Conservation (phyloP, 2,113 vertebrate species). For the Apteryx mantelli region DNA sequence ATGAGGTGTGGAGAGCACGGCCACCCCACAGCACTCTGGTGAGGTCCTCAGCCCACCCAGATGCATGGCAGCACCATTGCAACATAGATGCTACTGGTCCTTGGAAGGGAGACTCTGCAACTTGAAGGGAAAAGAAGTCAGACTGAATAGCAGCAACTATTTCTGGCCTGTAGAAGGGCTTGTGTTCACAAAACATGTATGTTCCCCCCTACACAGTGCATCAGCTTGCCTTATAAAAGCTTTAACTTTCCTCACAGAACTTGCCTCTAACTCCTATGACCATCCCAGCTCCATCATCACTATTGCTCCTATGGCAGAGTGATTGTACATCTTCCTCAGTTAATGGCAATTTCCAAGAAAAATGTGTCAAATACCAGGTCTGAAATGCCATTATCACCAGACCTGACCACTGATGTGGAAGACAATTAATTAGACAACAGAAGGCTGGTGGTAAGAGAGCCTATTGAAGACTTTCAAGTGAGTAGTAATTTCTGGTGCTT, state of each 20-base stretch:
- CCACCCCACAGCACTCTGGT: background rate
- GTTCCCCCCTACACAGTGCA: fast-evolving
- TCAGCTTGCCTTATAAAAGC: background rate
- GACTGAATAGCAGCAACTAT: background rate
- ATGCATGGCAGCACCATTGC: background rate
- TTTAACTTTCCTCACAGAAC: background rate
- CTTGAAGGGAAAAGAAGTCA: background rate
- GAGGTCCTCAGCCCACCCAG: background rate
- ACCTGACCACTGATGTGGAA: background rate
- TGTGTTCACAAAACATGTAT: fast-evolving
- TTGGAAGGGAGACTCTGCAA: background rate
- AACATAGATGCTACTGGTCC: background rate
- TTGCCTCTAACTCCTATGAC: background rate
- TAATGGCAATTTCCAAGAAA: background rate
- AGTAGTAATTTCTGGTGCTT: background rate
- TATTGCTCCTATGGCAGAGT: background rate
- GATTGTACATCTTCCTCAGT: background rate
- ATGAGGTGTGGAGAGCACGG: background rate
- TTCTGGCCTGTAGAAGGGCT: background rate
- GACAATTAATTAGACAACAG: background rate
- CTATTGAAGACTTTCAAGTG: background rate
- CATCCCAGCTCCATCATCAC: background rate
- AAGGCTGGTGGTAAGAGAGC: background rate
- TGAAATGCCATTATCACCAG: background rate
- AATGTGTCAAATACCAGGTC: background rate